Conservation (phyloP, 2,888 invertebrate genomes). For the Anaspis maculata region DNA sequence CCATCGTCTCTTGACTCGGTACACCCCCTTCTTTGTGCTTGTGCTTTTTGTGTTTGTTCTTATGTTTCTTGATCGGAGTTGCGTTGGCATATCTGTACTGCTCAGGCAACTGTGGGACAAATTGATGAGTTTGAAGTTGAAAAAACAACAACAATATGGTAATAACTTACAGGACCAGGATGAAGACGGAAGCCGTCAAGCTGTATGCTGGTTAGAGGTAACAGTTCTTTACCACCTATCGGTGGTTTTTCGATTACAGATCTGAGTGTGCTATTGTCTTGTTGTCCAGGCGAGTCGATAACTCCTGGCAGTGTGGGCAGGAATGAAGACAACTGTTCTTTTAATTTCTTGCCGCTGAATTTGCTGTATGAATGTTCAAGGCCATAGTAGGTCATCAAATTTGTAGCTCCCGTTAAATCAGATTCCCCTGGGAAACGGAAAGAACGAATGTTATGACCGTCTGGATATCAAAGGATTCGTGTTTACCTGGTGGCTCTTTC, state of each 20-base stretch:
- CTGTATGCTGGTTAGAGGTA: constrained; percentile 79
- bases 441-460: too few relatives aligned
- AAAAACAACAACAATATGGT: too few relatives aligned
- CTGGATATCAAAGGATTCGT: too few relatives aligned
- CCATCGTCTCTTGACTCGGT: constrained; percentile 65
- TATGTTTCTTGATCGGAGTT: constrained; percentile 86
- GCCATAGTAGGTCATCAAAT: constrained; percentile 94
- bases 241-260: constrained; percentile 94
- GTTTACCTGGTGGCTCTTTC: constrained; percentile 85
- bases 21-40: constrained; percentile 83
- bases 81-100: constrained; percentile 91
- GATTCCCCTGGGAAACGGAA: constrained; percentile 61
- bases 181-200: constrained; percentile 90
- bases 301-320: constrained; percentile 92
- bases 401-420: constrained; percentile 91
- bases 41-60: constrained; percentile 92
- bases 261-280: constrained; percentile 77
- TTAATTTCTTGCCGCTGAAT: constrained; percentile 92
- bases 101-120: constrained; percentile 79
- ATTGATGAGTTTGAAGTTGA: too few relatives aligned
- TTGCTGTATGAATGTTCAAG: constrained; percentile 96
- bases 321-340: constrained; percentile 92
- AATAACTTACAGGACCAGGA: constrained; percentile 67
- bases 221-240: constrained; percentile 82
- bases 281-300: constrained; percentile 86